phyloP scores from a whole-genome alignment of 2,888 invertebrate species.

The Lasioglossum morio region DNA sequence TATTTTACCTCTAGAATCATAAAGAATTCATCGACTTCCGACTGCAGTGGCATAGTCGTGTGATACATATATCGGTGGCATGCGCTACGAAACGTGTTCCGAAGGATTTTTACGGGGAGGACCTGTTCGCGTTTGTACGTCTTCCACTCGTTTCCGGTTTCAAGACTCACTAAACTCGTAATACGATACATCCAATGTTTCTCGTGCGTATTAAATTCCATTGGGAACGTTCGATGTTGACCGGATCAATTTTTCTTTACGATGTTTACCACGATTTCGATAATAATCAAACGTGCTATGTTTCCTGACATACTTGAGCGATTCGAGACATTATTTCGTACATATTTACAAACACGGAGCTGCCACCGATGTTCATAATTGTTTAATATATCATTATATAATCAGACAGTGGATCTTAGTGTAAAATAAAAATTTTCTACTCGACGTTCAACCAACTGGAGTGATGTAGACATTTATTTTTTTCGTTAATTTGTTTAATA shows the following conservation, averaged over 20 bases:
- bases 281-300: neutral
- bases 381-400: neutral
- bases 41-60: neutral
- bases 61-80: neutral
- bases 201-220: slow-evolving; percentile 19
- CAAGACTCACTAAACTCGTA: slow-evolving; percentile 24
- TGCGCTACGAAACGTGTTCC: slow-evolving; percentile 22
- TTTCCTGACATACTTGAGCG: neutral
- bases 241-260: neutral
- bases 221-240: slow-evolving; percentile 21
- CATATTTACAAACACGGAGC: neutral
- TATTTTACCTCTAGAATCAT: slow-evolving; percentile 14
- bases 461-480: no score
- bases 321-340: neutral
- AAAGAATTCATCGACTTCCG: slow-evolving; percentile 12
- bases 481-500: no score
- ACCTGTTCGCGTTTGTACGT: slow-evolving; percentile 18
- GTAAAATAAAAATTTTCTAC: no score
- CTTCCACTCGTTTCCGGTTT: slow-evolving; percentile 30
- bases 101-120: slow-evolving; percentile 9
- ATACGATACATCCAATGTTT: neutral
- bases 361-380: neutral
- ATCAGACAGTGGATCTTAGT: no score
- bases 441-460: no score
- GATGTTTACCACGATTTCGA: neutral